Evolutionary conservation across 2,888 invertebrate genomes (phyloP).

Genomic region (Crossocerus cetratus): DNA sequence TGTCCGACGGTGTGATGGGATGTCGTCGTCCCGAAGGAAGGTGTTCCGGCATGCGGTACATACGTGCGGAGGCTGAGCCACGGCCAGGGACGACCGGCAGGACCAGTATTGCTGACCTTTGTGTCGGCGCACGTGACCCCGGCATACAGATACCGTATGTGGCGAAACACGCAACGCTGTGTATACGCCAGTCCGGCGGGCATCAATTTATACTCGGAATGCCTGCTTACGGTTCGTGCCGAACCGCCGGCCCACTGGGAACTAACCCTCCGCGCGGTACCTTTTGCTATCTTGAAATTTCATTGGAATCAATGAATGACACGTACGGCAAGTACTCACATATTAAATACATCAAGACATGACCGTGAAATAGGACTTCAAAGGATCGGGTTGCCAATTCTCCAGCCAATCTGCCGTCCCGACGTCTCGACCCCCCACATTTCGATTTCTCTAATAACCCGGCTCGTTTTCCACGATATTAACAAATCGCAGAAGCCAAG

Average conservation of each 20-base stretch:
- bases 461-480: slow-evolving; percentile 26
- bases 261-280: neutral
- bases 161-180: slow-evolving; percentile 50
- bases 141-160: slow-evolving; percentile 40
- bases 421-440: neutral
- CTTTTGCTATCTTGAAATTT: too few relatives aligned
- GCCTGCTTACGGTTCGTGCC: slow-evolving; percentile 52
- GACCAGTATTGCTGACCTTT: slow-evolving; percentile 49
- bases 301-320: too few relatives aligned
- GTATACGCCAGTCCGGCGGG: slow-evolving; percentile 24
- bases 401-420: too few relatives aligned
- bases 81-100: slow-evolving; percentile 36
- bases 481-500: slow-evolving; percentile 9
- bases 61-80: too few relatives aligned
- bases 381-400: too few relatives aligned
- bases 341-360: too few relatives aligned
- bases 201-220: slow-evolving; percentile 52
- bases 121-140: slow-evolving; percentile 46
- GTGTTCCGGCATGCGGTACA: slow-evolving; percentile 28
- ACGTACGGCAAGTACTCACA: too few relatives aligned
- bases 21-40: too few relatives aligned
- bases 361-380: too few relatives aligned
- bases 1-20: too few relatives aligned
- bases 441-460: neutral
- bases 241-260: slow-evolving; percentile 27